Evolutionary conservation across 2,797 vertebrate species (phyloP).

Genomic region (Enteromius thamalakanensis): DNA sequence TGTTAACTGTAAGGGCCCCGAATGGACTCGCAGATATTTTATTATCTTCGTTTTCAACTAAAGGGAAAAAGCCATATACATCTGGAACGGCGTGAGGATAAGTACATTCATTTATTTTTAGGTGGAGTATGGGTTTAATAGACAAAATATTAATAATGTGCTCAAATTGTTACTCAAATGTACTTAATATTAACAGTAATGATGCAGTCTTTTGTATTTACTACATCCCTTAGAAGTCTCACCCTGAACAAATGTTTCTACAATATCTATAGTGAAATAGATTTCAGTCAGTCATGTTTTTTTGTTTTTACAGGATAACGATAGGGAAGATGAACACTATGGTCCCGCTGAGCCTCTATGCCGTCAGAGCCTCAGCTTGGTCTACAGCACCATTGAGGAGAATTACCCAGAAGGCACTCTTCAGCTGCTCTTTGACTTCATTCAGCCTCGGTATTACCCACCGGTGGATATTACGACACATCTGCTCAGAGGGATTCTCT

Average conservation of each 20-base stretch:
- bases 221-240: not conserved
- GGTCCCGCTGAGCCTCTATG: slow-evolving; percentile 76
- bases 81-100: not conserved
- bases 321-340: slow-evolving; percentile 57
- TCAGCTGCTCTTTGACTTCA: slow-evolving; percentile 88
- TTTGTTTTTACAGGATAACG: slow-evolving; percentile 54
- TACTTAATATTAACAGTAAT: too few species aligned
- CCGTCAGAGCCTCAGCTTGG: slow-evolving; percentile 82
- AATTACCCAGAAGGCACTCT: slow-evolving; percentile 85
- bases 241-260: not conserved
- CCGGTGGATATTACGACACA: slow-evolving; percentile 82
- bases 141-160: not conserved
- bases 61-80: not conserved
- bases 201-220: not conserved
- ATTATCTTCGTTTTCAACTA: not conserved
- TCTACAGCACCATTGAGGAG: slow-evolving; percentile 88
- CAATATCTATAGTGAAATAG: not conserved
- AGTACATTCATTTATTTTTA: not conserved
- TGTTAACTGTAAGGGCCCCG: not conserved
- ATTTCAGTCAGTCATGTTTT: not conserved
- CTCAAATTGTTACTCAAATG: not conserved
- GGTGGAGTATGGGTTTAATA: not conserved
- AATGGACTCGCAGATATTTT: not conserved
- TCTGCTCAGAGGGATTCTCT: slow-evolving; percentile 84
- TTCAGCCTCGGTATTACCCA: slow-evolving; percentile 81